Conservation (phyloP, 2,113 vertebrate species). For the Paradoxurus hermaphroditus region DNA sequence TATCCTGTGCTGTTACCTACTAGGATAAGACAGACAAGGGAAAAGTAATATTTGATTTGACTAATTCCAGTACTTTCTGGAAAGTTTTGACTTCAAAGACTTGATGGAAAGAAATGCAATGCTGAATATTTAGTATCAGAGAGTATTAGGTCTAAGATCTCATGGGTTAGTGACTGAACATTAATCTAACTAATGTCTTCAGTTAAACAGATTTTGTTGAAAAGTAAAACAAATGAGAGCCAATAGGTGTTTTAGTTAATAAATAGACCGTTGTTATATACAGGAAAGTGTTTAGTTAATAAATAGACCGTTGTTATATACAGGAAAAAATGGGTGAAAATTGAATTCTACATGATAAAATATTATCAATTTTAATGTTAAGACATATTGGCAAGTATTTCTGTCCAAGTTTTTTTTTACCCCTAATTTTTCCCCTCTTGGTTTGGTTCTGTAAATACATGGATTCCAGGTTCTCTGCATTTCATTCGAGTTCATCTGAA, state of each 20-base stretch:
- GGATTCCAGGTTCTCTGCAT: neutral
- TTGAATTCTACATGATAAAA: slow-evolving; percentile 5
- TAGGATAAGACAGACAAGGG: neutral
- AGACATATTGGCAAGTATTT: neutral
- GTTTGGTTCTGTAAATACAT: slow-evolving; percentile 22
- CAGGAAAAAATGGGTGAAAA: slow-evolving; percentile 31
- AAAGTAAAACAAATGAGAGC: slow-evolving; percentile 20
- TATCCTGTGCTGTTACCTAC: neutral
- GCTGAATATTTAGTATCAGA: neutral
- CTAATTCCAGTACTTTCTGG: neutral
- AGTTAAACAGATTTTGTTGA: slow-evolving; percentile 30
- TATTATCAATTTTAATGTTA: slow-evolving; percentile 27
- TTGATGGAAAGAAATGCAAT: slow-evolving; percentile 23
- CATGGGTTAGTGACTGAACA: neutral
- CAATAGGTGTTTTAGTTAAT: neutral
- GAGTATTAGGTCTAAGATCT: neutral
- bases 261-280: neutral
- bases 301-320: neutral
- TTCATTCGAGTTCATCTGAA: neutral
- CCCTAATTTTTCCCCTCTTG: neutral
- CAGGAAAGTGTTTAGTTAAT: slow-evolving; percentile 30
- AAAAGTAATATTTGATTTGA: neutral
- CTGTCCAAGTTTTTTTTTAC: neutral
- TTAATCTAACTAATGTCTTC: slow-evolving; percentile 36
- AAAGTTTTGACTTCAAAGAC: neutral